Evolutionary conservation across 2,888 invertebrate species (phyloP).

Genomic region (Fabriciana adippe): DNA sequence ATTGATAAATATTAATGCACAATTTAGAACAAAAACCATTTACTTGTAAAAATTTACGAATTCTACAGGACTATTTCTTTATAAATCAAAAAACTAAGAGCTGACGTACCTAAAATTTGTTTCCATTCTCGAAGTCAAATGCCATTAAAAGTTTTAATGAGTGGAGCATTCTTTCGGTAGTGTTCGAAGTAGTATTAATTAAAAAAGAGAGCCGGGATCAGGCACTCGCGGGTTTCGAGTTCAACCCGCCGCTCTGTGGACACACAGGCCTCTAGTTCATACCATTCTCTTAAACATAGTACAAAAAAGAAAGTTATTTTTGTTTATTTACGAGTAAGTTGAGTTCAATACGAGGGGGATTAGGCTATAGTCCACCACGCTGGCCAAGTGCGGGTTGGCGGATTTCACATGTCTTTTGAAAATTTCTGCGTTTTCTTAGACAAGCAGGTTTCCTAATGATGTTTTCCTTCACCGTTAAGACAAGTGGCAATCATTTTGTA

Average conservation of each 20-base stretch:
- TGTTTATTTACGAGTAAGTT: too few species aligned
- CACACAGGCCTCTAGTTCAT: slow-evolving; percentile 44
- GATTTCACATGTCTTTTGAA: too few species aligned
- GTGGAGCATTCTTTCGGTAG: slow-evolving; percentile 76
- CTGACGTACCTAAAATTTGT: slow-evolving; percentile 69
- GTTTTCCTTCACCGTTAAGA: too few species aligned
- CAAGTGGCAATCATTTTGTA: too few species aligned
- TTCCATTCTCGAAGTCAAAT: slow-evolving; percentile 71
- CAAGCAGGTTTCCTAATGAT: too few species aligned
- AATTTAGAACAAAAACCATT: background rate
- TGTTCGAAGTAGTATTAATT: slow-evolving; percentile 81
- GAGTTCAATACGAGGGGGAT: too few species aligned
- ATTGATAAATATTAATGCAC: too few species aligned
- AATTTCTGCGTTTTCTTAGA: too few species aligned
- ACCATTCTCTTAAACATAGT: background rate
- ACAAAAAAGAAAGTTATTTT: too few species aligned
- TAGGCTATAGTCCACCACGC: too few species aligned
- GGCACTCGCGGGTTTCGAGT: slow-evolving; percentile 55
- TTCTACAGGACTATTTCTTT: slow-evolving; percentile 37
- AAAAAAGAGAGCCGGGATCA: slow-evolving; percentile 74
- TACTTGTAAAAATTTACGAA: slow-evolving; percentile 14
- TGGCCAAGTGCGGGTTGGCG: too few species aligned
- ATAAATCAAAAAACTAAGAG: slow-evolving; percentile 56
- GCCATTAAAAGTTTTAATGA: slow-evolving; percentile 82
- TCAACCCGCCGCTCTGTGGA: slow-evolving; percentile 49